These are phyloP conservation scores for Rutilus rutilus DNA, from an alignment of 2,113 vertebrate species.

Conservation along the genomic window DNA sequence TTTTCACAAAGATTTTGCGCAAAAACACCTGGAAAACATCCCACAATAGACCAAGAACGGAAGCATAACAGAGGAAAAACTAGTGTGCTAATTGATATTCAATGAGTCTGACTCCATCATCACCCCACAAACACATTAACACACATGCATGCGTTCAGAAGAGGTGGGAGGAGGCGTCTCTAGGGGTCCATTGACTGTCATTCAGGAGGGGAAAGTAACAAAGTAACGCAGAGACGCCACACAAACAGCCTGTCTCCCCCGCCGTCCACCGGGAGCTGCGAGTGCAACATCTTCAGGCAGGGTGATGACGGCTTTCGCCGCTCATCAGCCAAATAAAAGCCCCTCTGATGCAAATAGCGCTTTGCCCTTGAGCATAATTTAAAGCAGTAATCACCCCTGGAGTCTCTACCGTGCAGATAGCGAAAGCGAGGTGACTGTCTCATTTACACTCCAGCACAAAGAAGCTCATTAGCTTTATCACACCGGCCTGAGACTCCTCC, in stretches of 20 bases:
- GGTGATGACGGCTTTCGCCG: conserved; percentile 53
- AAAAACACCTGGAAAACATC: not conserved
- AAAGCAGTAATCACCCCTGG: conserved; percentile 99
- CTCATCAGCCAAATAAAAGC: conserved; percentile 61
- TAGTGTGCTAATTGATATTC: conserved; percentile 48
- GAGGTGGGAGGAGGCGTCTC: conserved; percentile 35
- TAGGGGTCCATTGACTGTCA: conserved; percentile 92
- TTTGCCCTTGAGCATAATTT: conserved; percentile 99
- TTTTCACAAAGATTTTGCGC: not conserved
- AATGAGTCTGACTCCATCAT: conserved; percentile 38
- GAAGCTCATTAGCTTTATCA: conserved; percentile 98
- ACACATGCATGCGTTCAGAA: conserved; percentile 9
- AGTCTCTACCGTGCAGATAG: conserved; percentile 89
- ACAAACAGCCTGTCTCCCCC: conserved; percentile 81
- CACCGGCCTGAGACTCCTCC: conserved; percentile 85
- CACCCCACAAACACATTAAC: conserved; percentile 43
- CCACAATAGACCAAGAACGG: not conserved
- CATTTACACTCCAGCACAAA: conserved; percentile 98
- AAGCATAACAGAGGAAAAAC: not conserved
- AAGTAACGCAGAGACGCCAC: conserved; percentile 80
- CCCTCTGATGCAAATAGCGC: conserved; percentile 97
- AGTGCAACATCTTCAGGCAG: conserved; percentile 53
- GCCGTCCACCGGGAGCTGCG: conserved; percentile 51
- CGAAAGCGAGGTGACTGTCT: conserved; percentile 87
- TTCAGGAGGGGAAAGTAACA: conserved; percentile 77